phyloP scores from a whole-genome alignment of 2,797 vertebrate species.

The Schizopygopsis malacanthus region DNA sequence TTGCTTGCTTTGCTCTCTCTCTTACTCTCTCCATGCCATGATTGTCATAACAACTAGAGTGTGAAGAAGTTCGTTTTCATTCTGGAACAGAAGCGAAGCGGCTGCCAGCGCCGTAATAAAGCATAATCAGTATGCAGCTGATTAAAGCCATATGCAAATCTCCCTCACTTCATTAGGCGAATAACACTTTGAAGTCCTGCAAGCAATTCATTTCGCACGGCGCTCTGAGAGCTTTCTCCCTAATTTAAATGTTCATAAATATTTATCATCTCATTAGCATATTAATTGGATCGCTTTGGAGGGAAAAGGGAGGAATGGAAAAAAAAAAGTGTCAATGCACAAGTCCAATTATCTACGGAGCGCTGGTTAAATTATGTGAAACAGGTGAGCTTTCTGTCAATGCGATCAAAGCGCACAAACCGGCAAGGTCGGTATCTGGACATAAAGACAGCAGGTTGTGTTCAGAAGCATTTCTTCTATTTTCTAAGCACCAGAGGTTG shows the following conservation, averaged over 20 bases:
- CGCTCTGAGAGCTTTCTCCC: constrained; percentile 98
- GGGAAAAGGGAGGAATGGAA: constrained; percentile 72
- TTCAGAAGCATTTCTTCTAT: constrained; percentile 54
- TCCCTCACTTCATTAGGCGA: constrained; percentile 93
- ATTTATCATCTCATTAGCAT: constrained; percentile 99
- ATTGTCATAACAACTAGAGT: constrained; percentile 94
- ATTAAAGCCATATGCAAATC: constrained; percentile 99
- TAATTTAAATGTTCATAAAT: constrained; percentile 99
- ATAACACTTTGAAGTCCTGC: constrained; percentile 99
- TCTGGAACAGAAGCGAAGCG: constrained; percentile 97
- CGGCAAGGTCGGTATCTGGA: neutral
- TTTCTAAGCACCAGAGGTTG: constrained; percentile 15
- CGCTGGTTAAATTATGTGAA: constrained; percentile 86
- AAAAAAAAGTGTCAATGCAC: constrained; percentile 58
- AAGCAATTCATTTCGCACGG: constrained; percentile 98
- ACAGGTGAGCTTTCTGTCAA: constrained; percentile 78
- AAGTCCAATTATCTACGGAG: constrained; percentile 75
- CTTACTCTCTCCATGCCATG: constrained; percentile 77
- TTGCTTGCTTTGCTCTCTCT: constrained; percentile 57
- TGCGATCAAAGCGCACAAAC: constrained; percentile 27
- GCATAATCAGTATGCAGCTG: constrained; percentile 99
- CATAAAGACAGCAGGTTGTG: constrained; percentile 59
- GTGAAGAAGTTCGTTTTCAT: constrained; percentile 91
- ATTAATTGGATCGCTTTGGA: constrained; percentile 97
- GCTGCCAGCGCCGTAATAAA: constrained; percentile 99